A percentile compares a stretch with the other conserved stretches of the same genome.
Evolutionary conservation across 2,113 vertebrate genomes (phyloP).

Genomic region (Anhinga anhinga): DNA sequence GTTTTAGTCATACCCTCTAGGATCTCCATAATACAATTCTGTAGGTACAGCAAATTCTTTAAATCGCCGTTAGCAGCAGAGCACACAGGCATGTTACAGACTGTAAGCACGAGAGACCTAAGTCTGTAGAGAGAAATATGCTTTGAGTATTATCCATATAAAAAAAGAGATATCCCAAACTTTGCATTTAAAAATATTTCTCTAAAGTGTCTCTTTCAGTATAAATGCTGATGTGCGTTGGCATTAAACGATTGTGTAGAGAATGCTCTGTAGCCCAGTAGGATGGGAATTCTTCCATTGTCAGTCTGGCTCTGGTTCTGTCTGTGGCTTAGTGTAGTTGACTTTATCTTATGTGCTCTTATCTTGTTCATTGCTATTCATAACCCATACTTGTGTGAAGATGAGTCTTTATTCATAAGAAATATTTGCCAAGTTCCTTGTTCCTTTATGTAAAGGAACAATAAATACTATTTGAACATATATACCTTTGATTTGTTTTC

Average conservation of each 20-base stretch:
- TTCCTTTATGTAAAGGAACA: slow-evolving; percentile 59
- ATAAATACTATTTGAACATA: slow-evolving; percentile 40
- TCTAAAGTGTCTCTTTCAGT: slow-evolving; percentile 21
- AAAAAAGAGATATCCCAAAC: slow-evolving; percentile 40
- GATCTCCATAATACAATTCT: slow-evolving; percentile 41
- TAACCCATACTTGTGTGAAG: slow-evolving; percentile 39
- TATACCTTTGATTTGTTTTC: slow-evolving; percentile 44
- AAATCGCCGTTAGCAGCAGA: slow-evolving; percentile 55
- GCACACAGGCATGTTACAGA: slow-evolving; percentile 53
- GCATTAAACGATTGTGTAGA: neutral
- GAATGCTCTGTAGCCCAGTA: neutral
- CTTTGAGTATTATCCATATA: slow-evolving; percentile 63
- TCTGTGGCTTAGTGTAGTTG: slow-evolving; percentile 24
- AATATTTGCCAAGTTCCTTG: slow-evolving; percentile 60
- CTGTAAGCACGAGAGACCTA: slow-evolving; percentile 54
- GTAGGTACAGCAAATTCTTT: slow-evolving; percentile 59
- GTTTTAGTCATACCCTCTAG: slow-evolving; percentile 58
- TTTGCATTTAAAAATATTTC: slow-evolving; percentile 59
- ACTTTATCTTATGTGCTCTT: slow-evolving; percentile 39
- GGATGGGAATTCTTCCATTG: slow-evolving; percentile 27
- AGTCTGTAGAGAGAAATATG: slow-evolving; percentile 56
- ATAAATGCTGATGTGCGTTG: slow-evolving; percentile 11
- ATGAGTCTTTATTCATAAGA: slow-evolving; percentile 33
- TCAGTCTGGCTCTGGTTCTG: slow-evolving; percentile 37
- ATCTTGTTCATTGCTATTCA: slow-evolving; percentile 62